Base-by-base conservation (phyloP, 1,140 invertebrate genomes). In the Ericerus pela region DNA sequence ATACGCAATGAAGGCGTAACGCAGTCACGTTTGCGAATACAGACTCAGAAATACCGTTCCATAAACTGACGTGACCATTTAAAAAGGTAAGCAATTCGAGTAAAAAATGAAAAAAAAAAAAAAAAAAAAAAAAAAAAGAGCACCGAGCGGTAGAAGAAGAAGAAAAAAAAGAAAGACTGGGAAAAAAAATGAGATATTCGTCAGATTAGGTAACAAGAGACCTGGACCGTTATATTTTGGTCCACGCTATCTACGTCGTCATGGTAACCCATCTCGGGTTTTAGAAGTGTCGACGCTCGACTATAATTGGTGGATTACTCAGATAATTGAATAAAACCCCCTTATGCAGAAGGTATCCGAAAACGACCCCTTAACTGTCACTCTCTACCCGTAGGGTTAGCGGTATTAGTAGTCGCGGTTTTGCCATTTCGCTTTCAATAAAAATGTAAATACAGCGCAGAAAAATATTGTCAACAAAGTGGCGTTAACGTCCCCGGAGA, bases 401-500 rank as follows among this genome's bases (percentile, higher is more conserved):
- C 41, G 41, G 41, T 47, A 47, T 47, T 47, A 47, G 41, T 24
- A 24, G 41, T 47, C 41, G 41, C 41, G 41, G 41, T 47, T 47
- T 24, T 47, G 26, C 41, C 41, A 24, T 47, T 47, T 47, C 41
- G 41, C 41, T 47, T 47, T 47, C 41, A 47, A 47, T 47, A 47
- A 47, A 47, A 47, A 47, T 47, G 41, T 47, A 47, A 47, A 47
- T 47, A 47, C 41, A 47, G 41, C 41, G 41, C 26, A 47, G 41
- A 47, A 47, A 47, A 47, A 47, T 47, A 47, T 47, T 47, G 41
- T 47, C 41, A 47, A 47, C 41, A 47, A 47, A 47, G 41, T 47
- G 41, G 41, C 41, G 41, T 47, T 47, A 47, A 47, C 41, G 41
- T 47, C 41, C 41, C 41, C 41, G 16, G 41, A 47, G 41, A 24